Conservation (phyloP, 2,113 vertebrate species). For the Ginglymostoma cirratum region DNA sequence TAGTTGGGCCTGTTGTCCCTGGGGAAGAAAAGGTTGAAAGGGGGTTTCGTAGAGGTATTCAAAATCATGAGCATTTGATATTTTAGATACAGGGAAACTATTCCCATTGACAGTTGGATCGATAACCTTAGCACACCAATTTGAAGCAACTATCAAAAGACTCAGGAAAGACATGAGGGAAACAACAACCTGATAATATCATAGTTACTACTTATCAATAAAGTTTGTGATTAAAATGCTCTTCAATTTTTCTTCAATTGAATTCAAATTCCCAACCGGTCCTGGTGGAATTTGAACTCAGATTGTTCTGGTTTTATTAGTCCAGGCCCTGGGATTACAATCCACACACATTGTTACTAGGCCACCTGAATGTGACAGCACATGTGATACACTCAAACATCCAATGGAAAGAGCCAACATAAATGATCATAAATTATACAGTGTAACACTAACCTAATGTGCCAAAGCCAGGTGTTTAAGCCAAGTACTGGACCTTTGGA, state of each 20-base stretch:
- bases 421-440: neutral
- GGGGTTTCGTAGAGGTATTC: no score
- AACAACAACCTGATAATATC: no score
- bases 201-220: neutral
- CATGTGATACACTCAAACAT: no score
- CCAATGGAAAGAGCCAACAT: neutral
- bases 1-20: no score
- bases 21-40: no score
- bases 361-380: neutral
- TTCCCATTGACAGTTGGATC: no score
- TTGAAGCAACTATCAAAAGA: no score
- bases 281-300: neutral
- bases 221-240: neutral
- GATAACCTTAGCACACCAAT: no score
- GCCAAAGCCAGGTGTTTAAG: neutral
- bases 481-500: neutral
- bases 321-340: neutral
- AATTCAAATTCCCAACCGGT: neutral
- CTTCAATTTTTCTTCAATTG: neutral
- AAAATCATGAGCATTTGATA: no score
- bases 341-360: neutral
- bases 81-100: no score
- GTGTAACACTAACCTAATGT: neutral
- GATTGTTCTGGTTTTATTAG: neutral
- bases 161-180: no score